Base-by-base conservation (phyloP, 2,797 vertebrate species). In the Fringilla coelebs region DNA sequence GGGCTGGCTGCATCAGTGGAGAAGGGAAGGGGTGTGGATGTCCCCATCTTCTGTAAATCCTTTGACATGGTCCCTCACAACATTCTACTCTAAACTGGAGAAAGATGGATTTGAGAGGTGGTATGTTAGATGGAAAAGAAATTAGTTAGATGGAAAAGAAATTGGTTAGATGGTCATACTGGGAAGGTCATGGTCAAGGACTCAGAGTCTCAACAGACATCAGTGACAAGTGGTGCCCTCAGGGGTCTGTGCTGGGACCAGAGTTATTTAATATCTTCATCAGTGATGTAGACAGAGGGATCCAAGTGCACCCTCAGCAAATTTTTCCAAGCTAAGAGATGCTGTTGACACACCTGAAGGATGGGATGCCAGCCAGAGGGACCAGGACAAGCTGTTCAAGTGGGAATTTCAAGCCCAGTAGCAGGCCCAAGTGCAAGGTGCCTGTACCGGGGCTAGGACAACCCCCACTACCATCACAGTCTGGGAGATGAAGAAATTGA, bases 271-370 rank as follows among this genome's bases (percentile, higher is more conserved):
- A 5, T 45, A 22, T 28, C 29, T 54, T 75, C 3, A 29, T 49
- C 9, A 45, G 2, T 40, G 43, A 17, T 2, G 2, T 1, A 45
- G 38, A 78, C 20, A 54, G 10, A 46, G 10, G 17, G 22, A 52
- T 63, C 0, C 0, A 0, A 54, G 26, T 58, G 19, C 2, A 45
- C 8, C 4, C 5, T 86, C 26, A 48, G 28, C 15, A 65, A 5
- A 38, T 66, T n/a, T 31, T 24, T 24, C 52, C 38, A 45, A 45
- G 10, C 10, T 67, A 25, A 34, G 11, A 18, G 20, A 15, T 34
- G n/a, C 5, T 46, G n/a, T 34, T 58, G 31, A 34, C 21, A 67
- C 15, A 24, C 26, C 8, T 54, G 41, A 48, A 55, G 41, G 34
- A 51, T 8, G 10, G 10, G 6, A 57, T 49, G 7, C 1, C 22